A percentile compares a stretch with the other conserved stretches of the same genome.
Conservation (phyloP, 2,113 vertebrate species). For the Chaenocephalus aceratus region DNA sequence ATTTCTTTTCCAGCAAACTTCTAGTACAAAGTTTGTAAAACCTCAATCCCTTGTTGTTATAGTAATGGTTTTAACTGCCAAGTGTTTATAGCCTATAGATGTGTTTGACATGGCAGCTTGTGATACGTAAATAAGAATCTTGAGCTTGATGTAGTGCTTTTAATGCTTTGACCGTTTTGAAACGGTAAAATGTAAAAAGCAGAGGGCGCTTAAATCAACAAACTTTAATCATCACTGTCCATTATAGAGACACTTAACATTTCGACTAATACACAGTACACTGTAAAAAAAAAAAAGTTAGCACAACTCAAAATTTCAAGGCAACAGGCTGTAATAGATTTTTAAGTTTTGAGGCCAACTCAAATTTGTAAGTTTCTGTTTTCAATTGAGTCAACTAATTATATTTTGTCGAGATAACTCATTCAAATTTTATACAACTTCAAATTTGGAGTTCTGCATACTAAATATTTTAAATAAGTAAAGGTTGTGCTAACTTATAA, state of each 20-base stretch:
- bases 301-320: too few relatives aligned
- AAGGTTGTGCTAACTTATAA: too few relatives aligned
- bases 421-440: too few relatives aligned
- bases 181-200: constrained; percentile 23
- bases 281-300: too few relatives aligned
- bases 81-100: not conserved
- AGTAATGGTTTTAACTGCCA: not conserved
- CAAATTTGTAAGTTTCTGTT: too few relatives aligned
- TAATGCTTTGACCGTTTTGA: not conserved
- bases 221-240: constrained; percentile 43
- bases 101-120: constrained; percentile 18
- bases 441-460: too few relatives aligned
- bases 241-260: constrained; percentile 44
- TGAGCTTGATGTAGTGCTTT: not conserved
- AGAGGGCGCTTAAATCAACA: constrained; percentile 34
- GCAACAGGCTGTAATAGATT: too few relatives aligned
- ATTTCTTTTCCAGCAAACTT: not conserved
- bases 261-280: constrained; percentile 49
- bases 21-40: constrained; percentile 7
- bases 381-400: too few relatives aligned
- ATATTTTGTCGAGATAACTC: too few relatives aligned
- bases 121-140: constrained; percentile 23
- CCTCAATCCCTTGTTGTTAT: not conserved
- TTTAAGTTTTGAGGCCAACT: too few relatives aligned
- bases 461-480: too few relatives aligned